Conservation (phyloP, 2,888 invertebrate species). For the Dolomedes plantarius region DNA sequence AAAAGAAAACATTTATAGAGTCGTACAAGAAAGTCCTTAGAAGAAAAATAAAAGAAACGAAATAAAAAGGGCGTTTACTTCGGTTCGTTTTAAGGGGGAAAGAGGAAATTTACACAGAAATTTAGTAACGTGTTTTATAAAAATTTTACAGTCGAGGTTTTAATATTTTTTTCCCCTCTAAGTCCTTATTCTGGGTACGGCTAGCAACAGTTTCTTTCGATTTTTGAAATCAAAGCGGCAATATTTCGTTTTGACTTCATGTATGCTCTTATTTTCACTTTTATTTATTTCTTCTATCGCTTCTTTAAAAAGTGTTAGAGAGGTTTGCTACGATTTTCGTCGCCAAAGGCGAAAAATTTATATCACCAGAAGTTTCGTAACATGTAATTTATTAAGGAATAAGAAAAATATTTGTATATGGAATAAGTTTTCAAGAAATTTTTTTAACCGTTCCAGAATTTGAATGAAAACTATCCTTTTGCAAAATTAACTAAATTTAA, state of each 20-base stretch:
- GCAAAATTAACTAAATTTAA: too few relatives aligned
- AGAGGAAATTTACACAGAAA: constrained; percentile 40
- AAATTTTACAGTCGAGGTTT: constrained; percentile 38
- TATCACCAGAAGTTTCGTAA: too few relatives aligned
- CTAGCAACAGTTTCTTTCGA: constrained; percentile 45
- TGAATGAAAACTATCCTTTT: too few relatives aligned
- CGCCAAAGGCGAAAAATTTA: not conserved
- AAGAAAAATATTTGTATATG: too few relatives aligned
- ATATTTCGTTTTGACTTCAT: constrained; percentile 38
- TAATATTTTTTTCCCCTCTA: constrained; percentile 17
- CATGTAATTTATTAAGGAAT: too few relatives aligned
- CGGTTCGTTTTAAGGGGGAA: constrained; percentile 5
- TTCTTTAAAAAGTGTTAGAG: not conserved
- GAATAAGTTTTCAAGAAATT: too few relatives aligned
- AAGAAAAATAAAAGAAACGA: not conserved
- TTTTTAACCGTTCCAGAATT: too few relatives aligned
- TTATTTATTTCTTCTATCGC: constrained; percentile 15
- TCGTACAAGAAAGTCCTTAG: not conserved
- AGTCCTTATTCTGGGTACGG: not conserved
- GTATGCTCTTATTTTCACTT: constrained; percentile 19
- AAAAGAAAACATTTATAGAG: constrained; percentile 27
- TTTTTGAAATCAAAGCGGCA: constrained; percentile 41
- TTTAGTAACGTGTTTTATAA: constrained; percentile 21
- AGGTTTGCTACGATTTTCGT: constrained; percentile 5
- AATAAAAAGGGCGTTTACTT: not conserved